A percentile compares a stretch with the other conserved stretches of the same genome.
phyloP scores from a whole-genome alignment of 2,888 invertebrate species.

The Saturnia japonica region DNA sequence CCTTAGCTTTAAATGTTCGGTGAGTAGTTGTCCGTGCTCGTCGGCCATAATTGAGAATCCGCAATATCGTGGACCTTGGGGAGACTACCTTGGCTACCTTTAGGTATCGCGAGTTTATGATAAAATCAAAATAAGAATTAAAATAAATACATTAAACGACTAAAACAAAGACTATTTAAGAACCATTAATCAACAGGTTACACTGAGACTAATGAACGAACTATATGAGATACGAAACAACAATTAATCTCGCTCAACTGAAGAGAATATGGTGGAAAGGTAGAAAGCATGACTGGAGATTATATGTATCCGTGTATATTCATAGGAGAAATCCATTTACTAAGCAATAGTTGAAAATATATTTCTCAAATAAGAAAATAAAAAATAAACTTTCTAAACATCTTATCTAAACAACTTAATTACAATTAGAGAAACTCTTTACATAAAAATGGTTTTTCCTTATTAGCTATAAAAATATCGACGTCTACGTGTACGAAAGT shows the following conservation, averaged over 20 bases:
- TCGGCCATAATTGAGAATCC: too few species aligned
- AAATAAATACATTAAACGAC: neutral
- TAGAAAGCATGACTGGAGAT: conserved; percentile 56
- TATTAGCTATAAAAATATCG: too few species aligned
- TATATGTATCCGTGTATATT: conserved; percentile 37
- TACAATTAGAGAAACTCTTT: too few species aligned
- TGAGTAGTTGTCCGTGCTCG: too few species aligned
- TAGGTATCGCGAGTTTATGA: too few species aligned
- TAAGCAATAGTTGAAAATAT: conserved; percentile 43
- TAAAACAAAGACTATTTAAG: neutral
- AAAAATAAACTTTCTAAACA: neutral
- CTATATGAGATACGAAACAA: conserved; percentile 17
- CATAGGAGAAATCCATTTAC: conserved; percentile 58
- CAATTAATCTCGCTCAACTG: conserved; percentile 20
- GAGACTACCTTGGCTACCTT: too few species aligned
- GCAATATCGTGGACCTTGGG: too few species aligned
- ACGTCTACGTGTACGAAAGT: too few species aligned
- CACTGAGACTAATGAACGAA: conserved; percentile 17
- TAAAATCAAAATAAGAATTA: conserved; percentile 2
- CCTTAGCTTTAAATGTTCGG: too few species aligned
- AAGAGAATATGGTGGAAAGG: conserved; percentile 30
- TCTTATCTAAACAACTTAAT: too few species aligned
- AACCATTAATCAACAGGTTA: conserved; percentile 15
- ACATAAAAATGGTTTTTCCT: too few species aligned
- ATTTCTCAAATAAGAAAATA: conserved; percentile 27